Evolutionary conservation across 1,140 invertebrate genomes (phyloP).

Genomic region (Panulirus ornatus): DNA sequence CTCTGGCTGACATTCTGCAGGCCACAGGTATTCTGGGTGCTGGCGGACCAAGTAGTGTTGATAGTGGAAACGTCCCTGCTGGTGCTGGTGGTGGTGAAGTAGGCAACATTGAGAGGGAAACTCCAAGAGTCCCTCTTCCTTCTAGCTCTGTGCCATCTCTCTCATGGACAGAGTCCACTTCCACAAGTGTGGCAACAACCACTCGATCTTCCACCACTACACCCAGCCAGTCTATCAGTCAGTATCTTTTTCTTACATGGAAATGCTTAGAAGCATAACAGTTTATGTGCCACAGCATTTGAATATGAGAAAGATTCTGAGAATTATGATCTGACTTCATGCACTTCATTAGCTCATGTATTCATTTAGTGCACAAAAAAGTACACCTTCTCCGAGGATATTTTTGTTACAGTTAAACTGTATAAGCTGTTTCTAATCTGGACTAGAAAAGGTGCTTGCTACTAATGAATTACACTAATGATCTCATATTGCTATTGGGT

Average conservation of each 20-base stretch:
- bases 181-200: constrained; percentile 17
- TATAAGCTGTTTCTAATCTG: background rate
- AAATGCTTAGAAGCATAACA: constrained; percentile 31
- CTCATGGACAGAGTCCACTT: constrained; percentile 19
- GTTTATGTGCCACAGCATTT: background rate
- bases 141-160: constrained; percentile 25
- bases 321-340: background rate
- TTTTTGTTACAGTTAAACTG: background rate
- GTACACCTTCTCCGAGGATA: too few species aligned
- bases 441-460: background rate
- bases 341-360: too few species aligned
- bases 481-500: background rate
- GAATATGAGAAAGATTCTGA: background rate
- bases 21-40: constrained; percentile 55
- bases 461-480: background rate
- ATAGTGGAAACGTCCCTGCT: constrained; percentile 39
- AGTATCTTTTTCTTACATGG: constrained; percentile 39
- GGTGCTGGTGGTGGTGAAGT: constrained; percentile 36
- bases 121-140: constrained; percentile 36
- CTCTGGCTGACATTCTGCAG: constrained; percentile 65
- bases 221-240: constrained; percentile 31
- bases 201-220: constrained; percentile 29
- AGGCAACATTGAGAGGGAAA: constrained; percentile 35
- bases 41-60: constrained; percentile 40
- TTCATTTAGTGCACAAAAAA: background rate